phyloP scores from a whole-genome alignment of 2,888 invertebrate genomes.

The Copidosoma aretas region DNA sequence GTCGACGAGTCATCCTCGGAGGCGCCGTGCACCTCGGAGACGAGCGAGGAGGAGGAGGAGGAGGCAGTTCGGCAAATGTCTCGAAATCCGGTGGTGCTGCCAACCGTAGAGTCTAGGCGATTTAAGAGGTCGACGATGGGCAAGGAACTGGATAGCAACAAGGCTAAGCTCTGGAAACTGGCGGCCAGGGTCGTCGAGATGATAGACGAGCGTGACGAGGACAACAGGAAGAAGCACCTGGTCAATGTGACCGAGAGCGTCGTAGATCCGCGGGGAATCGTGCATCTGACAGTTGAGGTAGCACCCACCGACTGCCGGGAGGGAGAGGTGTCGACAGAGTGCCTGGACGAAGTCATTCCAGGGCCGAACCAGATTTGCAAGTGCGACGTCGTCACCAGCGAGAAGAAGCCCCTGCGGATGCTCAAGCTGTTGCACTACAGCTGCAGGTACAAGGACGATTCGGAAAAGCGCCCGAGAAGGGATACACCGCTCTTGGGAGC shows the following conservation, averaged over 20 bases:
- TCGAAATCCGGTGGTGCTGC: neutral
- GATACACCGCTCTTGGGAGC: slow-evolving; percentile 38
- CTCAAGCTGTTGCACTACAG: slow-evolving; percentile 65
- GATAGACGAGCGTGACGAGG: slow-evolving; percentile 65
- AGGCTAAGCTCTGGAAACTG: slow-evolving; percentile 54
- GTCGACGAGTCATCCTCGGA: too few species aligned
- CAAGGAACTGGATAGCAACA: slow-evolving; percentile 27
- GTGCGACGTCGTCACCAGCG: slow-evolving; percentile 63
- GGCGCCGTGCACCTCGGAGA: neutral
- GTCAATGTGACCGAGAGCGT: slow-evolving; percentile 57
- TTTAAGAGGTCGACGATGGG: slow-evolving; percentile 31
- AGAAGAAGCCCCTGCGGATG: slow-evolving; percentile 50
- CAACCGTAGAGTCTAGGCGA: slow-evolving; percentile 14
- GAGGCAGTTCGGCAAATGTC: neutral
- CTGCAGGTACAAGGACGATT: slow-evolving; percentile 54
- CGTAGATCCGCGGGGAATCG: slow-evolving; percentile 53
- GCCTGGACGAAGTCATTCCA: slow-evolving; percentile 40
- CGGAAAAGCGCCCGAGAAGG: slow-evolving; percentile 33
- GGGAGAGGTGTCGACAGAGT: slow-evolving; percentile 43
- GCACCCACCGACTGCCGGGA: slow-evolving; percentile 62
- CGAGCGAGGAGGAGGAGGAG: slow-evolving; percentile 2
- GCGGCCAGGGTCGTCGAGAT: slow-evolving; percentile 63
- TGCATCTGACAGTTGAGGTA: slow-evolving; percentile 61
- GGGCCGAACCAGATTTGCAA: slow-evolving; percentile 65
- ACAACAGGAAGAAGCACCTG: slow-evolving; percentile 63